Evolutionary conservation across 2,888 invertebrate species (phyloP).

Genomic region (Caenorhabditis sp.): DNA sequence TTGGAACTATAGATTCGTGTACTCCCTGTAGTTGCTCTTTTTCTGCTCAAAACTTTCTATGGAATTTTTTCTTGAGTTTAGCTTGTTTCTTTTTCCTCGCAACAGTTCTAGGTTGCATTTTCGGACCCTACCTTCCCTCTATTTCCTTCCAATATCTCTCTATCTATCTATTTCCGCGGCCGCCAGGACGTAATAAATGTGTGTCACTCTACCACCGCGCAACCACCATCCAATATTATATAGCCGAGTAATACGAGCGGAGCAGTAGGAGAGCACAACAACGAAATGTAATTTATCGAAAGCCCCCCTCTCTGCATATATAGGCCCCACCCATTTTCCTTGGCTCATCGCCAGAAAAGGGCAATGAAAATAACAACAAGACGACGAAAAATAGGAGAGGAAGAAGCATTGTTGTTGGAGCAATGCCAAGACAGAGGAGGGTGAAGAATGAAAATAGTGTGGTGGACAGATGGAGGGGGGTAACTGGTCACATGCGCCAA

Average conservation of each 20-base stretch:
- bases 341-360: neutral
- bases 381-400: neutral
- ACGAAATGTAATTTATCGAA: constrained; percentile 1
- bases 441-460: neutral
- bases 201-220: neutral
- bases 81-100: too few species aligned
- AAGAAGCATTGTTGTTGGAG: neutral
- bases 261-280: neutral
- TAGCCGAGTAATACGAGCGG: neutral
- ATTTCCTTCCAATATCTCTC: neutral
- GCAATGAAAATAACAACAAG: too few species aligned
- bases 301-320: too few species aligned
- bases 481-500: neutral
- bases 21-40: too few species aligned
- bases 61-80: too few species aligned
- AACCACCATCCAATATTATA: neutral
- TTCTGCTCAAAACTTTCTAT: too few species aligned
- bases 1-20: too few species aligned
- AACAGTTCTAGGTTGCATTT: too few species aligned
- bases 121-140: too few species aligned
- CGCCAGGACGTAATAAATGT: neutral
- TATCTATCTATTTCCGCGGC: neutral
- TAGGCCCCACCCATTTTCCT: neutral
- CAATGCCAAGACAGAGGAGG: neutral
- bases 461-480: neutral